These are phyloP conservation scores for Akabosia matsudoensis DNA, from an alignment of 1,140 invertebrate genomes.

Conservation along the genomic window DNA sequence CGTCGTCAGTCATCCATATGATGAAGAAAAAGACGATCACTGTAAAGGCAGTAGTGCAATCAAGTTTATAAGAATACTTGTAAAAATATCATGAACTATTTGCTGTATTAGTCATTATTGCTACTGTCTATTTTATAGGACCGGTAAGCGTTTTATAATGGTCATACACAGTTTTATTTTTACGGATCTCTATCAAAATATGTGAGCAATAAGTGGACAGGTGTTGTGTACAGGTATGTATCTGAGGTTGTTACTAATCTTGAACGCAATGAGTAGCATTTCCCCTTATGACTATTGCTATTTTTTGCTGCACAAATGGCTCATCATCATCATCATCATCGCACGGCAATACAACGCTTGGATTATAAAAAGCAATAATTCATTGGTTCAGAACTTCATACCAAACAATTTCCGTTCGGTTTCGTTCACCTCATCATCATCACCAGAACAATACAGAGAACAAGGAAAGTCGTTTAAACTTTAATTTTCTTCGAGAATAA, in stretches of 20 bases:
- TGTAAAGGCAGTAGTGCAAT: neutral
- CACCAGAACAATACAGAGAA: neutral
- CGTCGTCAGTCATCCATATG: slow-evolving; percentile 11
- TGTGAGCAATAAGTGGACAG: no score
- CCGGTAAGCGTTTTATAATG: no score
- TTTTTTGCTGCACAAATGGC: neutral
- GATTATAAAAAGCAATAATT: slow-evolving; percentile 21
- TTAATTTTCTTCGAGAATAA: neutral
- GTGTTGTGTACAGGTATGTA: no score
- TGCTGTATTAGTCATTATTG: no score
- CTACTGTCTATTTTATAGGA: no score
- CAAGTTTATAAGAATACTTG: neutral
- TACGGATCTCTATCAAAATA: no score
- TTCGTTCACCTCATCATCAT: neutral
- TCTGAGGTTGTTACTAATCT: no score
- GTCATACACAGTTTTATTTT: no score
- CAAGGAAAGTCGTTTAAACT: neutral
- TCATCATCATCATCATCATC: neutral
- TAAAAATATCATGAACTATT: neutral
- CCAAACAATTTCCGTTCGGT: slow-evolving; percentile 21
- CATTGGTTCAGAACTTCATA: slow-evolving; percentile 21
- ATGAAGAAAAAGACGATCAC: neutral
- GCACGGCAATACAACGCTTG: neutral
- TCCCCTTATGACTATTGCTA: neutral
- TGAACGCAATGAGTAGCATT: neutral